Conservation (phyloP, 2,797 vertebrate species). For the Ibycter americanus region DNA sequence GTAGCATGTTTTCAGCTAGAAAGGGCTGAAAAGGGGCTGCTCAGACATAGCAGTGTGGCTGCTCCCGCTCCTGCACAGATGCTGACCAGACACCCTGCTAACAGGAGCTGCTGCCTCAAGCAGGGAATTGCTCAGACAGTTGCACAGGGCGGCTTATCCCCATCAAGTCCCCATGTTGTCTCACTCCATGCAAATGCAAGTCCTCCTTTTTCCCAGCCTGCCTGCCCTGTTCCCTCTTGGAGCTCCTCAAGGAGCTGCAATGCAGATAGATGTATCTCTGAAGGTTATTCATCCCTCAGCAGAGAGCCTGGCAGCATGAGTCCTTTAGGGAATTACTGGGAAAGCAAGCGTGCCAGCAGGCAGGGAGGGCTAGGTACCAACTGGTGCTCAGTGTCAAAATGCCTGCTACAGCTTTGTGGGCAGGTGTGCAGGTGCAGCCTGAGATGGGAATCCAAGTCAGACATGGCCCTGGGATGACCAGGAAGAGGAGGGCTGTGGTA, state of each 20-base stretch:
- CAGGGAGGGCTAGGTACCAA: background rate
- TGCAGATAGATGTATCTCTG: background rate
- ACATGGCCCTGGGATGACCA: too few relatives aligned
- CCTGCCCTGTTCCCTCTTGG: background rate
- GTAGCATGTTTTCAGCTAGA: background rate
- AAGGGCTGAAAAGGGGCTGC: background rate
- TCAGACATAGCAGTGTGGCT: background rate
- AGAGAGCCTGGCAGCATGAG: background rate
- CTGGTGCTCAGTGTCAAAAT: background rate
- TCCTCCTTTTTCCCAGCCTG: background rate
- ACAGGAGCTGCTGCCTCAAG: background rate
- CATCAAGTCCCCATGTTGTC: fast-evolving
- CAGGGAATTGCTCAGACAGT: background rate
- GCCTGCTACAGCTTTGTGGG: background rate
- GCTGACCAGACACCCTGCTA: background rate
- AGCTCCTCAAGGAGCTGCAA: background rate
- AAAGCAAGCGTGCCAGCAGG: background rate
- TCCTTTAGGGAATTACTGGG: background rate
- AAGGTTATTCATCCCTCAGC: background rate
- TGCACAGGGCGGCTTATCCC: fast-evolving
- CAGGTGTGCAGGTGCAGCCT: fast-evolving
- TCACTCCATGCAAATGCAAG: background rate
- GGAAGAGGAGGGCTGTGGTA: background rate
- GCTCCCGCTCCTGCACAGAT: background rate
- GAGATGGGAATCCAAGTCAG: background rate